Evolutionary conservation across 2,888 invertebrate genomes (phyloP), one percentile per base, ranked within the genome.

Genomic region (Rhorus exstirpatorius): DNA sequence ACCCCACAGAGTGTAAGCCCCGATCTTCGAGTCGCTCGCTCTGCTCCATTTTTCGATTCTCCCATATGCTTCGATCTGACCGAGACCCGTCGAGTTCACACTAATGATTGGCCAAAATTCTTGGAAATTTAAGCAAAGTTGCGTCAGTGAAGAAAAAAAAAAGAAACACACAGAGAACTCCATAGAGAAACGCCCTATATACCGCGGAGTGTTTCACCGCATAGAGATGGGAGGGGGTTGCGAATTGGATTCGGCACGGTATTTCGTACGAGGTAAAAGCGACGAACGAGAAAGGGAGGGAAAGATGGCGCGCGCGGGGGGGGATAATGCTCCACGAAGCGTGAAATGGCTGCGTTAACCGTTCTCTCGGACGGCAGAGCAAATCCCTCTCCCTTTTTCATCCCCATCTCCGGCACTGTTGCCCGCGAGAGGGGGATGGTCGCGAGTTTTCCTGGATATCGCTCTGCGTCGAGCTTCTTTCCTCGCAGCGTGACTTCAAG

Each of bases 281-380:
- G 65, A 53, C 61, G 58, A 58, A 19, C 17, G 53, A 55, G 84
- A 74, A 89, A 88, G 86, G 31, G 70, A 53, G 88, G 55, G 84
- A 78, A 89, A 88, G 86, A 88, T 88, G 89, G 84, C 26, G 14
- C 4, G 8, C 2, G n/a, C 24, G 46, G 58, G 71, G 8, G 4
- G 46, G 35, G 38, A 90, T 91, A 49, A 90, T 91, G 92, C 88
- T 90, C 88, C 88, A 88, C 91, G 90, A 90, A 91, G 92, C 92
- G 92, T 93, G 91, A 93, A 93, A 93, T 92, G 91, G 92, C 89
- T 90, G 92, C 91, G 92, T 92, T 92, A 92, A 93, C 92, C 92
- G 84, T 86, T 86, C 76, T 88, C 89, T 89, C 90, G 88, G 90
- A 90, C 88, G 76, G 76, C 24, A 60, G 68, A 67, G 76, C 58